These are phyloP conservation scores for Drosophila eohydei DNA, from an alignment of 2,888 invertebrate genomes.

Conservation along the genomic window DNA sequence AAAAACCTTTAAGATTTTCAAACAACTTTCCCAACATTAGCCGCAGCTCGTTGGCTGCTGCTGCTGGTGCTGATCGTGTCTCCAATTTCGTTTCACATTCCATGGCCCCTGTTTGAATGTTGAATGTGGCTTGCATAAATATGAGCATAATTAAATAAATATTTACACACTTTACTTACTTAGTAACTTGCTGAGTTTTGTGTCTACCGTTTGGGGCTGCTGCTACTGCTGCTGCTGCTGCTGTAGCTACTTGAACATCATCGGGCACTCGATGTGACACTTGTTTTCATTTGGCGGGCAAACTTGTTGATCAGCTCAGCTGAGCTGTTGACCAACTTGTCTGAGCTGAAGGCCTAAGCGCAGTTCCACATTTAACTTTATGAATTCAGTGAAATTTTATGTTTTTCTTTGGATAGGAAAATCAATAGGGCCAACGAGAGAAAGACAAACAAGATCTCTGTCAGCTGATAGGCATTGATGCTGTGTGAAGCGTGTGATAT, in stretches of 20 bases:
- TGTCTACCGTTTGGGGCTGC: slow-evolving; percentile 48
- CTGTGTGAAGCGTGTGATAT: slow-evolving; percentile 44
- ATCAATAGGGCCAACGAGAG: slow-evolving; percentile 73
- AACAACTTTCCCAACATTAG: slow-evolving; percentile 42
- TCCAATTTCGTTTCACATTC: slow-evolving; percentile 56
- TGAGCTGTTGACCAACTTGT: slow-evolving; percentile 61
- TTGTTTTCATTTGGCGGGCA: slow-evolving; percentile 61
- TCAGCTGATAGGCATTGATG: slow-evolving; percentile 35
- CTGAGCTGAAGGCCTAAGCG: slow-evolving; percentile 36
- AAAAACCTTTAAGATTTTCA: slow-evolving; percentile 12
- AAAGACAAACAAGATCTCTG: slow-evolving; percentile 70
- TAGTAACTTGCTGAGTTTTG: slow-evolving; percentile 57
- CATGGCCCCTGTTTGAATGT: slow-evolving; percentile 50
- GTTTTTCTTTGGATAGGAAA: slow-evolving; percentile 45
- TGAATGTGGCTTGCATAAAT: slow-evolving; percentile 67
- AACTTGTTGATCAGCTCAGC: slow-evolving; percentile 55
- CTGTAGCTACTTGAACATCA: slow-evolving; percentile 1
- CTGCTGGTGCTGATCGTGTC: slow-evolving; percentile 21
- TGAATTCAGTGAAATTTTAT: slow-evolving; percentile 51
- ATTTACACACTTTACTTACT: slow-evolving; percentile 74
- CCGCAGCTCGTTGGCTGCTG: neutral
- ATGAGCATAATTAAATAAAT: slow-evolving; percentile 78
- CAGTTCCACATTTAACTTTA: slow-evolving; percentile 41
- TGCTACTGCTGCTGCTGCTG: neutral
- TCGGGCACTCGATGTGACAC: slow-evolving; percentile 63